These are phyloP conservation scores for Drosophila micromelanica DNA, from an alignment of 1,140 invertebrate genomes.

Conservation along the genomic window DNA sequence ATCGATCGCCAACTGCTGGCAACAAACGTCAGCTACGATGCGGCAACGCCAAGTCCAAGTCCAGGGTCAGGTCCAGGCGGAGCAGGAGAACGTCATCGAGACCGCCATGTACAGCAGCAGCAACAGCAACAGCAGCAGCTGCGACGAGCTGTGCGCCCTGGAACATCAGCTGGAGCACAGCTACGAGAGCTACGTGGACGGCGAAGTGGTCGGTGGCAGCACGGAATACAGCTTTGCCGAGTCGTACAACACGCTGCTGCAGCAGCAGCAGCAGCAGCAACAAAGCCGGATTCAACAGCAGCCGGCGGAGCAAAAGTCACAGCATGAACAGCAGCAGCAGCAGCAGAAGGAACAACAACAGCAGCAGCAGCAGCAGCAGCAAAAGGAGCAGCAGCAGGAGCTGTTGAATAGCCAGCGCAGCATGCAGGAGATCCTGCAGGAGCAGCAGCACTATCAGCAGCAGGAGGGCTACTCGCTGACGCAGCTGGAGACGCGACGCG, in stretches of 20 bases:
- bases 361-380: conserved; percentile 31
- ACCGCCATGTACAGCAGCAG: conserved; percentile 12
- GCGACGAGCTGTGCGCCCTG: conserved; percentile 13
- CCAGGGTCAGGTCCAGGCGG: too few species aligned
- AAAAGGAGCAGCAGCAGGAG: conserved; percentile 37
- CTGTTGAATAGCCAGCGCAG: conserved; percentile 42
- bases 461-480: conserved; percentile 80
- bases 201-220: not conserved
- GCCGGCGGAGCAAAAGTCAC: conserved; percentile 6
- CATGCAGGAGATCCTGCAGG: conserved; percentile 71
- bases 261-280: conserved; percentile 28
- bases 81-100: not conserved
- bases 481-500: conserved; percentile 74
- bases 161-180: conserved; percentile 55
- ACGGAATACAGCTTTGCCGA: conserved; percentile 75
- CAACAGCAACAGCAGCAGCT: conserved; percentile 7
- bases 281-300: conserved; percentile 5
- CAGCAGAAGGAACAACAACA: conserved; percentile 6
- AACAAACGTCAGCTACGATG: conserved; percentile 8
- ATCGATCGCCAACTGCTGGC: conserved; percentile 25
- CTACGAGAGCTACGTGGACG: conserved; percentile 35
- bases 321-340: conserved; percentile 16
- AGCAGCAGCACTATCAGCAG: conserved; percentile 79
- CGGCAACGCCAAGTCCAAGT: conserved; percentile 1
- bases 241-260: conserved; percentile 75